Evolutionary conservation across 2,113 vertebrate species (phyloP), one percentile per base, ranked within the genome.

Genomic region (Podilymbus podiceps): DNA sequence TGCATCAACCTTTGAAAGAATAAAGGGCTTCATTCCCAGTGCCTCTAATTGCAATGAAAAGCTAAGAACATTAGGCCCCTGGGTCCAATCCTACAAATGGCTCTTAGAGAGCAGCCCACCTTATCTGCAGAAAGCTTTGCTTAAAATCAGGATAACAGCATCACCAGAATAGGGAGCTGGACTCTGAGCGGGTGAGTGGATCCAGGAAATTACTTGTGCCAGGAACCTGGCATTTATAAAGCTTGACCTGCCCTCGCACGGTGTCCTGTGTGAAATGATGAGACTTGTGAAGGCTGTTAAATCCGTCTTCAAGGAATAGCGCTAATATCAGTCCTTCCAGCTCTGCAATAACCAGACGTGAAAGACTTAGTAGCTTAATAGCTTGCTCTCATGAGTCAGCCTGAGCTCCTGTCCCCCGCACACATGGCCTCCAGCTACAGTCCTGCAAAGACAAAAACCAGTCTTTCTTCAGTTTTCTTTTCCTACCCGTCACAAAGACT

Each of bases 291-390:
- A 89, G 84, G 46, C 23, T 83, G 52, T 62, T 84, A 78, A 82
- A 95, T 69, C 4, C 0, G 1, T 80, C 94, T 94, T 92, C 81
- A 85, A 92, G 91, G 93, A 91, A 85, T 14, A 95, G 27, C 59
- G 76, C 46, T 77, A 92, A 75, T 62, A 92, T 82, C 77, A 76
- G 73, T 60, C 53, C 60, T 85, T 90, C 24, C 64, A 95, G 68
- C 35, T 50, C 86, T 44, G 50, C 80, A 88, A 76, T 90, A 94
- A 93, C 58, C 50, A 73, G 58, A 50, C 2, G 0, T 85, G 69
- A 75, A 89, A 92, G 59, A 86, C 87, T 79, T 40, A 69, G 47
- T 31, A 68, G 73, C 52, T 93, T 92, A 96, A 79, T 80, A 91
- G 58, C 71, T 94, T 68, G 58, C 55, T 79, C 85, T 79, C 85